Conservation (phyloP, 2,888 invertebrate genomes). For the Notocelia uddmanniana region DNA sequence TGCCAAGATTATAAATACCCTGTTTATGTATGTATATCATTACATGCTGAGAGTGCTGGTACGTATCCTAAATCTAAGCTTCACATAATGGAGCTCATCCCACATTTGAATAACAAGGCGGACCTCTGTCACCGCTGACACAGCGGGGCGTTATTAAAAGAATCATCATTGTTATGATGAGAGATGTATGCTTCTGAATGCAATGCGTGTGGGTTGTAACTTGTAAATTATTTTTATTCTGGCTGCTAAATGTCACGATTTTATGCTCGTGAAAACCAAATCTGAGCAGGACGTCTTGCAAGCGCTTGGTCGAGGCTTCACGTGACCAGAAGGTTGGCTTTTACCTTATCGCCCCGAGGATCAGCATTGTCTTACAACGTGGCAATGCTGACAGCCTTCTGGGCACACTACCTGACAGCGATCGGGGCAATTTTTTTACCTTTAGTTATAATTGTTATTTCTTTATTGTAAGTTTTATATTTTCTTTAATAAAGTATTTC, state of each 20-base stretch:
- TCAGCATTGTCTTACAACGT: too few species aligned
- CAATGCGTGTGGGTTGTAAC: neutral
- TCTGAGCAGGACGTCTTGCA: too few species aligned
- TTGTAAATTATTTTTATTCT: neutral
- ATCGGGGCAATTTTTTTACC: too few species aligned
- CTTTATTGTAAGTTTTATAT: too few species aligned
- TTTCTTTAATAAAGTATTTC: too few species aligned
- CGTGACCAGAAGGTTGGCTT: too few species aligned
- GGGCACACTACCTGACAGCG: too few species aligned
- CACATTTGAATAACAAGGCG: slow-evolving; percentile 43
- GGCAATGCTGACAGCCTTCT: too few species aligned
- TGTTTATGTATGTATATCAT: neutral
- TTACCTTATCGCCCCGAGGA: too few species aligned
- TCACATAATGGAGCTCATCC: slow-evolving; percentile 22
- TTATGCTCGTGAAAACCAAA: too few species aligned
- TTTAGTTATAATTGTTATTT: too few species aligned
- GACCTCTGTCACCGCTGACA: slow-evolving; percentile 40
- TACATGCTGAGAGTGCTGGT: slow-evolving; percentile 23
- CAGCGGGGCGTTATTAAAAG: slow-evolving; percentile 37
- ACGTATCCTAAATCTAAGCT: slow-evolving; percentile 22
- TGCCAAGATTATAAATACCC: neutral
- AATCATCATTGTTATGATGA: slow-evolving; percentile 20
- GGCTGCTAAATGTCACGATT: neutral
- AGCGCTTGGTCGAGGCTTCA: too few species aligned
- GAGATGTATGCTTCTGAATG: slow-evolving; percentile 14